Percentiles rank a stretch among this genome's conserved stretches.
Evolutionary conservation across 2,888 invertebrate genomes (phyloP).

Genomic region (Eupithecia insigniata): DNA sequence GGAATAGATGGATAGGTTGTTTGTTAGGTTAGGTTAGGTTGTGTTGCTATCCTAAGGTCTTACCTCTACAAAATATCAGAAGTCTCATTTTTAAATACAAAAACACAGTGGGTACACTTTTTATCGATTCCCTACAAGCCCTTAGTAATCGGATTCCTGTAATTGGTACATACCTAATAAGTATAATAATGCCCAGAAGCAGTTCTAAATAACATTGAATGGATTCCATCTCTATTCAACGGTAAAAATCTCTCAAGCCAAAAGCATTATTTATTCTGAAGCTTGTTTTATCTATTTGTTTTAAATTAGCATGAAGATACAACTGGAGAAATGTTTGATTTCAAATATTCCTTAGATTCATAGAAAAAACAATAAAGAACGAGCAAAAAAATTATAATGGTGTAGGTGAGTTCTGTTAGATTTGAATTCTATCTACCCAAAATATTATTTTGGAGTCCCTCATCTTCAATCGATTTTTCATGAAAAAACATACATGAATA

Average conservation of each 20-base stretch:
- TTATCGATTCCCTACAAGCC: slow-evolving; percentile 14
- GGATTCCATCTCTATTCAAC: background rate
- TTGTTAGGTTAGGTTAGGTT: background rate
- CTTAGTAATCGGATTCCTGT: slow-evolving; percentile 27
- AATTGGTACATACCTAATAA: slow-evolving; percentile 24
- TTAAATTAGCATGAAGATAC: background rate
- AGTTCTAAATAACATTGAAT: slow-evolving; percentile 18
- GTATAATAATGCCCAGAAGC: slow-evolving; percentile 27
- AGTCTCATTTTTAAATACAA: background rate
- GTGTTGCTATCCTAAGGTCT: background rate
- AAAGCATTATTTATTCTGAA: slow-evolving; percentile 3
- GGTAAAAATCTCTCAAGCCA: background rate
- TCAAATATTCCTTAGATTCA: background rate
- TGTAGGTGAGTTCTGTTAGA: background rate
- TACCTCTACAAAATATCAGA: background rate
- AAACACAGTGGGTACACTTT: background rate
- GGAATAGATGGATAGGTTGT: too few relatives aligned
- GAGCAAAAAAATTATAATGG: background rate
- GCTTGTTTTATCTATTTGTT: background rate
- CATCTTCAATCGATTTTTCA: background rate
- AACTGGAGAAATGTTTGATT: background rate
- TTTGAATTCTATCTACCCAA: background rate
- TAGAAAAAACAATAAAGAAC: background rate
- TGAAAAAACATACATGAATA: slow-evolving; percentile 58
- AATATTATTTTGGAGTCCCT: background rate